Evolutionary conservation across 1,140 invertebrate genomes (phyloP).

Genomic region (Micrasema minimum): DNA sequence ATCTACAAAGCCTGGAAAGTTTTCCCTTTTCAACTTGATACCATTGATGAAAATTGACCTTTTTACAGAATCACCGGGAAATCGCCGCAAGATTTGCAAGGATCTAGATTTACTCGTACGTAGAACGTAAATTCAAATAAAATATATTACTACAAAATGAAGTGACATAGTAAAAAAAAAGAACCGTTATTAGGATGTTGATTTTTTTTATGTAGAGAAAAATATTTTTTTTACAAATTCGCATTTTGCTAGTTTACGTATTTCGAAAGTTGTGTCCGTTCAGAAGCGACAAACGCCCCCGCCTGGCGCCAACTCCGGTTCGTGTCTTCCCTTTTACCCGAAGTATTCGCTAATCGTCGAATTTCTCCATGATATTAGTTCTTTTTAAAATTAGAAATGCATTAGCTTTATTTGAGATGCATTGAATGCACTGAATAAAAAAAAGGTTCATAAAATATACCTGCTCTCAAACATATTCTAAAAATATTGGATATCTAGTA

Average conservation of each 20-base stretch:
- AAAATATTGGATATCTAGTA: too few relatives aligned
- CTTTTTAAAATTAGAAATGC: too few relatives aligned
- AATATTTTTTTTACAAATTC: neutral
- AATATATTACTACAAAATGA: slow-evolving; percentile 4
- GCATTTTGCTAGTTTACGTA: neutral
- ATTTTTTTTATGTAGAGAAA: too few relatives aligned
- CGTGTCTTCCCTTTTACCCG: slow-evolving; percentile 10
- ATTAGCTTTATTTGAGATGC: too few relatives aligned
- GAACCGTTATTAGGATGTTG: neutral
- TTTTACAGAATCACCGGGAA: neutral
- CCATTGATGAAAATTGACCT: too few relatives aligned
- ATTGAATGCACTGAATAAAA: too few relatives aligned
- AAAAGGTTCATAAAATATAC: too few relatives aligned
- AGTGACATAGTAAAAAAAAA: neutral
- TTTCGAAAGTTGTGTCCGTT: neutral
- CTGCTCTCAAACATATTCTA: too few relatives aligned
- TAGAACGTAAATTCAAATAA: slow-evolving; percentile 2
- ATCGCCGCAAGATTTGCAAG: neutral
- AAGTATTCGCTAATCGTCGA: neutral
- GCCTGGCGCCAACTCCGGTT: slow-evolving; percentile 23
- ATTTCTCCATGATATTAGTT: neutral
- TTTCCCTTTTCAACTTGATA: too few relatives aligned
- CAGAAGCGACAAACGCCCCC: slow-evolving; percentile 22
- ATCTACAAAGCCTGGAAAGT: too few relatives aligned
- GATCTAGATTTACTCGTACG: slow-evolving; percentile 11